A percentile compares a stretch with the other conserved stretches of the same genome.
Evolutionary conservation across 2,888 invertebrate genomes (phyloP).

Genomic region (Cheilosia grossa): DNA sequence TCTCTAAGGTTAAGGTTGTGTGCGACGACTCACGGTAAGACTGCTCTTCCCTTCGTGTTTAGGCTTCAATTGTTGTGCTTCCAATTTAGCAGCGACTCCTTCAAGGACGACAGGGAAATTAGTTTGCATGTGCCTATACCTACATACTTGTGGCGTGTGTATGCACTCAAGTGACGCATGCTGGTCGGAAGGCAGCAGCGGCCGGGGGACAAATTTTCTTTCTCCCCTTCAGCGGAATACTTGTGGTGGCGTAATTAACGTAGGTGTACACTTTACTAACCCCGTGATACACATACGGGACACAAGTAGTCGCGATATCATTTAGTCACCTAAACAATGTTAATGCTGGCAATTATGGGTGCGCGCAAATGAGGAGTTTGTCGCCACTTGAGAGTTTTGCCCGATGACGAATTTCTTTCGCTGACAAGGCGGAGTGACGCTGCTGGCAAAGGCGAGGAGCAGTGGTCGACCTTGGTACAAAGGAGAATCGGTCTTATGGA

Average conservation of each 20-base stretch:
- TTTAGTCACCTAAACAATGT: conserved; percentile 49
- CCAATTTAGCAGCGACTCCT: conserved; percentile 45
- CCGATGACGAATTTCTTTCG: conserved; percentile 15
- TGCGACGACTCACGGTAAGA: conserved; percentile 21
- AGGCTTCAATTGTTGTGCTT: conserved; percentile 60
- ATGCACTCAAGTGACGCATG: conserved; percentile 69
- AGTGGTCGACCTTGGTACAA: conserved; percentile 39
- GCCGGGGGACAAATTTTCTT: conserved; percentile 20
- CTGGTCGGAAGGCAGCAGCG: conserved; percentile 47
- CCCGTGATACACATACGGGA: conserved; percentile 21
- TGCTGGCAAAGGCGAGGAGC: conserved; percentile 16
- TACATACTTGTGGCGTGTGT: conserved; percentile 61
- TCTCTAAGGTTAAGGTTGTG: conserved; percentile 5
- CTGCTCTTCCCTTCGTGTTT: conserved; percentile 51
- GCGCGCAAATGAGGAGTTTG: conserved; percentile 56
- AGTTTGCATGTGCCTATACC: conserved; percentile 53
- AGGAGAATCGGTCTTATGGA: conserved; percentile 46
- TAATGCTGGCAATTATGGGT: conserved; percentile 49
- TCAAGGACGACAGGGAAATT: conserved; percentile 70
- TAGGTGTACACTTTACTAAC: conserved; percentile 27
- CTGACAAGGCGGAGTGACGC: neutral
- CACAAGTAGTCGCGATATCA: conserved; percentile 18
- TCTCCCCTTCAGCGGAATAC: conserved; percentile 16
- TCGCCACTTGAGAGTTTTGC: conserved; percentile 48
- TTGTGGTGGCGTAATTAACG: conserved; percentile 57